phyloP scores from a whole-genome alignment of 2,888 invertebrate species.

The Odiellus spinosus region DNA sequence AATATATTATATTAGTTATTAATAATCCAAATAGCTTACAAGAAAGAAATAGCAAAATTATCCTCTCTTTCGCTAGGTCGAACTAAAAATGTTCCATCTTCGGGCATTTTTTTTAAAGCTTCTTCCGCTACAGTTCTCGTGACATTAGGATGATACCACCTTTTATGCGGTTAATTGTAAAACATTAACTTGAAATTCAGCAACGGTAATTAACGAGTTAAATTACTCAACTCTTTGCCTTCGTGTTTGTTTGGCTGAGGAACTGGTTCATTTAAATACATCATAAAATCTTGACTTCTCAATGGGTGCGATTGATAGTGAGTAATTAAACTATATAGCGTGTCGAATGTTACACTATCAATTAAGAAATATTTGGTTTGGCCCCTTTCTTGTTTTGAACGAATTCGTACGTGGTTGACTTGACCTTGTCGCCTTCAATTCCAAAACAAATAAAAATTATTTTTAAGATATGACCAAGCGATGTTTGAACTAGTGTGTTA shows the following conservation, averaged over 20 bases:
- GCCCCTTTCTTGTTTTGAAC: constrained; percentile 66
- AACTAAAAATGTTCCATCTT: constrained; percentile 88
- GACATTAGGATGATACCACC: constrained; percentile 73
- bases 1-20: not conserved
- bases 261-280: constrained; percentile 72
- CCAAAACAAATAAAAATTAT: not conserved
- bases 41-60: constrained; percentile 83
- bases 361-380: constrained; percentile 77
- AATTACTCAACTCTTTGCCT: constrained; percentile 47
- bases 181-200: too few relatives aligned
- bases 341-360: constrained; percentile 74
- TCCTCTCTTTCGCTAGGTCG: constrained; percentile 73
- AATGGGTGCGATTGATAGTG: constrained; percentile 74
- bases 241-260: constrained; percentile 91
- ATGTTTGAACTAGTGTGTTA: not conserved
- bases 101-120: constrained; percentile 59
- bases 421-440: constrained; percentile 44
- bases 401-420: constrained; percentile 83
- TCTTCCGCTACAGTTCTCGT: constrained; percentile 72
- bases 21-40: constrained; percentile 5
- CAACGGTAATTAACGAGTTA: too few relatives aligned
- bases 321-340: constrained; percentile 74
- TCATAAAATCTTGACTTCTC: constrained; percentile 74
- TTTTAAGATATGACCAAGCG: not conserved
- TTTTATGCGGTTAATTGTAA: too few relatives aligned